These are phyloP conservation scores for Nestor notabilis DNA, from an alignment of 2,113 vertebrate genomes.

Conservation along the genomic window DNA sequence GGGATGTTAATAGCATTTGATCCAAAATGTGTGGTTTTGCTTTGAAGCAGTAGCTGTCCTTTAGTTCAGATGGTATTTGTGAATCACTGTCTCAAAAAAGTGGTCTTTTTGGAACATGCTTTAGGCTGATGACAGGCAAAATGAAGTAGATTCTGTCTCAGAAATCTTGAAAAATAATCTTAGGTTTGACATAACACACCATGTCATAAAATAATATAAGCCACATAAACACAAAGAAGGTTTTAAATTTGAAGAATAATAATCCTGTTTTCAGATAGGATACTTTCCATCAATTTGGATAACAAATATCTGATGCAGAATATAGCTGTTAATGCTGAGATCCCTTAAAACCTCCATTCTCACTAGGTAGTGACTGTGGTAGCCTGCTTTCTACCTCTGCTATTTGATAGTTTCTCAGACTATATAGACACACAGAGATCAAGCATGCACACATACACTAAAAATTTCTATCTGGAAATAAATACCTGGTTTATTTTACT, in stretches of 20 bases:
- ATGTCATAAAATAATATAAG: conserved; percentile 62
- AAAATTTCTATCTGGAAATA: conserved; percentile 12
- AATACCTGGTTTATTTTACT: not conserved
- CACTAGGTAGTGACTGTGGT: not conserved
- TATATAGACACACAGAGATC: not conserved
- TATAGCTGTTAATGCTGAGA: not conserved
- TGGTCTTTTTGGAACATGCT: conserved; percentile 57
- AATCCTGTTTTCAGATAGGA: conserved; percentile 60
- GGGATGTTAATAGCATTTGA: conserved; percentile 32
- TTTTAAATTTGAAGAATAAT: conserved; percentile 64
- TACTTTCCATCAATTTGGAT: conserved; percentile 60
- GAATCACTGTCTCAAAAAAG: conserved; percentile 19
- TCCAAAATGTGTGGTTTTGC: conserved; percentile 31
- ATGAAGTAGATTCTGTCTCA: conserved; percentile 54
- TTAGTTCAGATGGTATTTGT: conserved; percentile 51
- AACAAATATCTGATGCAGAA: conserved; percentile 60
- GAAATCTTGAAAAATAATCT: conserved; percentile 69
- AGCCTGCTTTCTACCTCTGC: not conserved
- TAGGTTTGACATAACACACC: conserved; percentile 52
- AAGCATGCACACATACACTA: not conserved
- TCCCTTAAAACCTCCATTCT: not conserved
- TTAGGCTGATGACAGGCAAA: conserved; percentile 63
- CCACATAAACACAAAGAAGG: conserved; percentile 55
- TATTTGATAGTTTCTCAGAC: not conserved
- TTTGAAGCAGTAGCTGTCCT: conserved; percentile 40